A percentile compares a stretch with the other conserved stretches of the same genome.
Evolutionary conservation across 1,140 invertebrate species (phyloP).

Genomic region (Pemphigus obesinymphae): DNA sequence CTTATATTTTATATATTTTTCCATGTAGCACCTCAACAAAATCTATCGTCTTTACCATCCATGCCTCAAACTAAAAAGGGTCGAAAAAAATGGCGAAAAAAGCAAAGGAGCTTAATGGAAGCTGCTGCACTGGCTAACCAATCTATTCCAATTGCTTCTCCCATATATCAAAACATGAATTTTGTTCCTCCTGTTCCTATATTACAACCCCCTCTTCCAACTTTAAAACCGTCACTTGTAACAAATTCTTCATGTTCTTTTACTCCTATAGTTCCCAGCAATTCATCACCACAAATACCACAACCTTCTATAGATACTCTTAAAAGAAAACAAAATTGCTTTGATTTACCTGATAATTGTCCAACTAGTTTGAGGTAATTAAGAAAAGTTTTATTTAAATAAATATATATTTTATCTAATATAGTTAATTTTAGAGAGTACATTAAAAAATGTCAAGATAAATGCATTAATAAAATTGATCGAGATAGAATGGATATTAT

Average conservation of each 20-base stretch:
- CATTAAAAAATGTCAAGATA: conserved; percentile 84
- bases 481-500: conserved; percentile 91
- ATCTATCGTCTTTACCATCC: neutral
- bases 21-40: neutral
- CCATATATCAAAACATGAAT: neutral
- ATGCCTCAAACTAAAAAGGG: conserved; percentile 39
- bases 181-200: conserved; percentile 6
- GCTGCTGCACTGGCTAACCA: neutral
- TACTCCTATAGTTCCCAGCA: conserved; percentile 29
- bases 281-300: neutral
- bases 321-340: conserved; percentile 11
- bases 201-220: neutral
- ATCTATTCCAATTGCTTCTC: neutral
- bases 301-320: neutral
- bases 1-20: too few species aligned
- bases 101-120: conserved; percentile 21
- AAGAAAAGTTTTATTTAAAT: neutral
- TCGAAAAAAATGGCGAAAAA: conserved; percentile 31
- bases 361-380: conserved; percentile 26
- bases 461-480: conserved; percentile 78
- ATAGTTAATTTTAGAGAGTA: conserved; percentile 59
- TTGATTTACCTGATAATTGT: conserved; percentile 34
- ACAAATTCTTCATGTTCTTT: conserved; percentile 7
- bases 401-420: neutral
- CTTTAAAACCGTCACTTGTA: neutral